Conservation (phyloP, 2,888 invertebrate genomes). For the Epirrhoe tristata region DNA sequence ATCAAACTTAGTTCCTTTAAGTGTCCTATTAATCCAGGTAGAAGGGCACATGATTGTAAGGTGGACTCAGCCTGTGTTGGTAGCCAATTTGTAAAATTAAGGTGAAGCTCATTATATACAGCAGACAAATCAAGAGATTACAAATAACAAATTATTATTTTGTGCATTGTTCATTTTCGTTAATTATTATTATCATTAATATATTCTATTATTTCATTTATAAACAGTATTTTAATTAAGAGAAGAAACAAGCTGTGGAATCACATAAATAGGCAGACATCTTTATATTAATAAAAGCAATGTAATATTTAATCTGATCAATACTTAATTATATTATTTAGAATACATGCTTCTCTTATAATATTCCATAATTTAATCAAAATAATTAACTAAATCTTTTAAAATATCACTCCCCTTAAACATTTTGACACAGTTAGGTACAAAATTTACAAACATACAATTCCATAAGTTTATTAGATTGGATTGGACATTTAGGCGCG, state of each 20-base stretch:
- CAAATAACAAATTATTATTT: slow-evolving; percentile 1
- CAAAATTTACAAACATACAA: neutral
- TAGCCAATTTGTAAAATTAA: neutral
- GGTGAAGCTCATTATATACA: slow-evolving; percentile 16
- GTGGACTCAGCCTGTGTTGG: neutral
- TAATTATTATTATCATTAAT: no score
- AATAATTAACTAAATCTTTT: neutral
- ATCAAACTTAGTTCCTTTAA: neutral
- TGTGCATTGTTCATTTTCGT: neutral
- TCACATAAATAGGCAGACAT: neutral
- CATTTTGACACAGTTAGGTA: neutral
- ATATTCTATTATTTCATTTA: neutral
- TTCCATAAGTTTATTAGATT: neutral
- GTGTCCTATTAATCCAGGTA: neutral
- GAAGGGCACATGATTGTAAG: slow-evolving; percentile 5
- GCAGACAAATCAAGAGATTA: slow-evolving; percentile 14
- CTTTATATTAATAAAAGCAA: neutral
- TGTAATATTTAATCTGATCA: neutral
- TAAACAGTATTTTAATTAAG: no score
- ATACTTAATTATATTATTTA: no score
- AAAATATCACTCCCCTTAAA: neutral
- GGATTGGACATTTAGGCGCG: neutral
- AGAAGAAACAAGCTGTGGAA: neutral
- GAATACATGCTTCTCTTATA: no score
- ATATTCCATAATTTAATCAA: neutral